Evolutionary conservation across 2,113 vertebrate species (phyloP), one percentile per base, ranked within the genome.

Genomic region (Cottus gobio): DNA sequence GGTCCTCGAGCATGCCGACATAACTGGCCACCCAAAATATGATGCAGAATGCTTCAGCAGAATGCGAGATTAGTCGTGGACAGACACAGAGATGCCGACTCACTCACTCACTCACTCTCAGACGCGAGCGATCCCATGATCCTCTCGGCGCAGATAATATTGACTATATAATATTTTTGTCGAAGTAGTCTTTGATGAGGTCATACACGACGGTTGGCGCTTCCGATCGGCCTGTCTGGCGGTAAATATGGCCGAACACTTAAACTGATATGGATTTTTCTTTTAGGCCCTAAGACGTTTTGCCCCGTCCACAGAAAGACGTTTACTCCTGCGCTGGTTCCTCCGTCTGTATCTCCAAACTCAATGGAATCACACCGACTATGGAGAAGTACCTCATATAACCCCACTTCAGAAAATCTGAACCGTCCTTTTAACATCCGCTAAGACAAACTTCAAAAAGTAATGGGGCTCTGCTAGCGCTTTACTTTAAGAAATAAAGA

Each of bases 381-480:
- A 48, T 48, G 46, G 48, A 50, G 7, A 50, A 50, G 52, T 24
- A 10, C n/a, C n/a, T 26, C 52, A 54, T 54, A 13, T 16, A 4
- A 26, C n/a, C 52, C 52, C 10, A 26, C 50, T 54, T 11, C 8
- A 54, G 8, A 54, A 54, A 54, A 11, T 54, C 50, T 8, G 4
- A 54, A 54, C n/a, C 11, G n/a, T 24, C 52, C 10, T 10, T 54
- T 80, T 70, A 83, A 67, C 68, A 48, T 72, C 66, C 56, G 54
- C 50, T 37, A 54, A 76, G 75, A 72, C 50, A 79, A 73, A 69
- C 82, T 34, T 89, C 70, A 31, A 30, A n/a, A 11, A 70, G 64
- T 73, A 56, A 71, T 58, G 31, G 20, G 73, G 65, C 61, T 74
- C 52, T 10, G 24, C 20, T 13, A 5, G 8, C 3, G 22, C 37